These are phyloP conservation scores for Hipparchia sbordonii DNA, from an alignment of 2,888 invertebrate genomes.

Conservation along the genomic window DNA sequence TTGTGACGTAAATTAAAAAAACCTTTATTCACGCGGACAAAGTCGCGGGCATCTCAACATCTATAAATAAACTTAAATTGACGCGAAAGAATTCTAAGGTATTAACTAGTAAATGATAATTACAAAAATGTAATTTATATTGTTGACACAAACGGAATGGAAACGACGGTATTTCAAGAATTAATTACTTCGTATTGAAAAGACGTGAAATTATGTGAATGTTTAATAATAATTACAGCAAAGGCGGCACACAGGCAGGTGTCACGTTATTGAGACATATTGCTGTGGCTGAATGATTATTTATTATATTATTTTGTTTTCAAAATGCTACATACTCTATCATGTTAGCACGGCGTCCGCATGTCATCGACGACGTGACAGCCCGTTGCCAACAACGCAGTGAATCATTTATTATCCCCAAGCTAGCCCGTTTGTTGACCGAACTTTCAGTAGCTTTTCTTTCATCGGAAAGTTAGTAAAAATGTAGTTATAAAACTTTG, in stretches of 20 bases:
- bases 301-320: conserved; percentile 8
- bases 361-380: conserved; percentile 1
- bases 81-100: too few relatives aligned
- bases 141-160: too few relatives aligned
- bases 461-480: too few relatives aligned
- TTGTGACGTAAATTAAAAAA: too few relatives aligned
- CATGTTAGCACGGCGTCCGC: conserved; percentile 2
- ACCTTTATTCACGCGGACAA: too few relatives aligned
- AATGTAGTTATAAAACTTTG: too few relatives aligned
- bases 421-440: not conserved
- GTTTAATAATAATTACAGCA: conserved; percentile 6
- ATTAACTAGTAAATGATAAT: too few relatives aligned
- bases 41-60: too few relatives aligned
- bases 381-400: not conserved
- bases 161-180: not conserved
- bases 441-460: not conserved
- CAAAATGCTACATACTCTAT: conserved; percentile 7
- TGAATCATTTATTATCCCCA: not conserved
- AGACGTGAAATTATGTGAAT: not conserved
- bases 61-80: too few relatives aligned
- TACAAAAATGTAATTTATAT: too few relatives aligned
- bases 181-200: conserved; percentile 1
- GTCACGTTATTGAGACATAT: not conserved
- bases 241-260: not conserved
- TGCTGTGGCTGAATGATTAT: not conserved